Evolutionary conservation across 2,888 invertebrate species (phyloP).

Genomic region (Hypena proboscidalis): DNA sequence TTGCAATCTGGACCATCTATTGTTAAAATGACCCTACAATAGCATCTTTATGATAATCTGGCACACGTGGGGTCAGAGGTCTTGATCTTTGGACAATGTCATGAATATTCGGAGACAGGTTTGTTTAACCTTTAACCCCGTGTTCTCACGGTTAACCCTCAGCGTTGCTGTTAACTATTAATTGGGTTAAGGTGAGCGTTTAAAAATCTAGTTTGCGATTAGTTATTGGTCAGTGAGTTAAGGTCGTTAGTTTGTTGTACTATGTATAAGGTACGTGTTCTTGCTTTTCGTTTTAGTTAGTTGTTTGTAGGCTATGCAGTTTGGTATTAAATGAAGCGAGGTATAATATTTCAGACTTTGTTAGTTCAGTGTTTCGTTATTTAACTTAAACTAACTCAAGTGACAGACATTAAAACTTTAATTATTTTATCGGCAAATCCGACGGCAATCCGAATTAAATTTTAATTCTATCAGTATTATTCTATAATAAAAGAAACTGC

Average conservation of each 20-base stretch:
- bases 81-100: slow-evolving; percentile 69
- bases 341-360: too few relatives aligned
- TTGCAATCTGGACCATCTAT: slow-evolving; percentile 28
- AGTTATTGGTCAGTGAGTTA: neutral
- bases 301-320: too few relatives aligned
- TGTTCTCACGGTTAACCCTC: slow-evolving; percentile 72
- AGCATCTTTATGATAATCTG: slow-evolving; percentile 51
- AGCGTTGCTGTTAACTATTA: slow-evolving; percentile 27
- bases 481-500: too few relatives aligned
- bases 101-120: slow-evolving; percentile 56
- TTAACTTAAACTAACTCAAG: too few relatives aligned
- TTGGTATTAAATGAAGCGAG: too few relatives aligned
- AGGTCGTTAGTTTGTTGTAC: neutral
- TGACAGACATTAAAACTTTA: too few relatives aligned
- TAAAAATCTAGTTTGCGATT: slow-evolving; percentile 32
- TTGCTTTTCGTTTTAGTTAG: neutral
- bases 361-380: too few relatives aligned
- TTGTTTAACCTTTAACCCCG: slow-evolving; percentile 64
- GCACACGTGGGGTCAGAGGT: slow-evolving; percentile 77
- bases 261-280: neutral
- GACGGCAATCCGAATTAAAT: too few relatives aligned
- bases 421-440: too few relatives aligned
- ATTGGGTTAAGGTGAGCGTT: slow-evolving; percentile 42
- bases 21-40: slow-evolving; percentile 30
- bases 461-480: too few relatives aligned